Evolutionary conservation across 2,797 vertebrate genomes (phyloP), one percentile per base, ranked within the genome.

Genomic region (Melanogrammus aeglefinus): DNA sequence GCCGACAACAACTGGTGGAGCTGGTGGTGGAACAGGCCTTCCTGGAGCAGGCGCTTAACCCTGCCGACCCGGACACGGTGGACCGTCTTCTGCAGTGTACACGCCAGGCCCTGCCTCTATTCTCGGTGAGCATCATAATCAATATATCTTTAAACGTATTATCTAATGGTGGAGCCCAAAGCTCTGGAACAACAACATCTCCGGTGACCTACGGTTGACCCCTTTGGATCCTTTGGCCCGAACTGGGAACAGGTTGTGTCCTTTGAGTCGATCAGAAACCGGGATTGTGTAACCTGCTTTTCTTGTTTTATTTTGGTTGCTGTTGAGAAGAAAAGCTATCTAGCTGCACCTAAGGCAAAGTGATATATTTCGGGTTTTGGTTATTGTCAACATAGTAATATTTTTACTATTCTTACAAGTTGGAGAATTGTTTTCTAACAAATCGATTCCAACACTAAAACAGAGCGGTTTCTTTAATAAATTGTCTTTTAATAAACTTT

Each of bases 31-130:
- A 99, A 70, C 98, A 99, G 89, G 98, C 98, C 3, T 97, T 96
- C 87, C 92, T 99, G 82, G 97, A 99, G 21, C 97, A 99, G 81
- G 96, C 96, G 0, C 96, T 98, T 36, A 99, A 98, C 86, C 96
- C 97, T 0, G 92, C 95, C 0, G 98, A 99, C 76, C 94, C 96
- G 0, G 98, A 99, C 81, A 96, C 95, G 0, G 97, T 99, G 84
- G 98, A 99, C 87, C 94, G 98, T 31, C 95, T 99, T 36, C 88
- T 99, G 35, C 98, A 99, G 92, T 99, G 98, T 82, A 99, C 98
- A 0, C 96, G 97, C 21, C 98, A 99, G 91, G 97, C 97, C 0
- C 93, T 99, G 39, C 98, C 98, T 0, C 94, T 99, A 33, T 99
- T 99, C 91, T 99, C 98, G 0, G 98, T 99, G 88, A 86, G 96